Evolutionary conservation across 2,113 vertebrate species (phyloP), one percentile per base, ranked within the genome.

Genomic region (Pseudonaja textilis): DNA sequence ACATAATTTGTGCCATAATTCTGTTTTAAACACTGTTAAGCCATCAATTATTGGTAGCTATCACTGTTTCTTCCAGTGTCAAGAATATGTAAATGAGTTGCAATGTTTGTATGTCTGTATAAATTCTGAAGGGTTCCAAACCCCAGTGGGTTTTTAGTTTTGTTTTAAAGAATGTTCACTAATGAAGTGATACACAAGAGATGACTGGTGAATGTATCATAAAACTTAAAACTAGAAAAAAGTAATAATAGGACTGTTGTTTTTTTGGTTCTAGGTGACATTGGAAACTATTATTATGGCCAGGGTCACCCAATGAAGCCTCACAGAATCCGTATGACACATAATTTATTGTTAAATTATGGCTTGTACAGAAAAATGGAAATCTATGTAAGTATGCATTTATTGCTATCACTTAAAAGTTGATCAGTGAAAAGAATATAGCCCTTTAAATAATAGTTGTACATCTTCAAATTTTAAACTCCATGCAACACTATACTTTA

Each of bases 331-430:
- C 98, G 98, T 91, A 98, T 98, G 98, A 98, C 98, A 47, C 98
- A 98, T 96, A 98, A 98, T 94, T 97, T 98, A 95, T 96, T 98
- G 93, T 93, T 98, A 93, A 98, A 98, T 96, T 98, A 98, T 97
- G 98, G 98, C 91, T 97, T 98, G 56, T 98, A 98, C 96, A 97
- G 98, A 96, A 98, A 98, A 97, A 98, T 98, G 98, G 98, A 98
- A 97, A 98, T 98, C 94, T 98, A 98, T 91, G 98, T 98, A 91
- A 98, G 98, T 98, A 96, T 93, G 87, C 45, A 81, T 9, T n/a
- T 94, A 22, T 42, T 16, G 88, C 85, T 26, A 29, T 6, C 50
- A 74, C 29, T 93, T 57, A 94, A 95, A 20, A 23, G 29, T 85
- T 88, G 89, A 12, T 90, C 59, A 42, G 88, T 95, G 90, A 85